Base-by-base conservation (phyloP, 2,888 invertebrate species). In the Agrypnus murinus region DNA sequence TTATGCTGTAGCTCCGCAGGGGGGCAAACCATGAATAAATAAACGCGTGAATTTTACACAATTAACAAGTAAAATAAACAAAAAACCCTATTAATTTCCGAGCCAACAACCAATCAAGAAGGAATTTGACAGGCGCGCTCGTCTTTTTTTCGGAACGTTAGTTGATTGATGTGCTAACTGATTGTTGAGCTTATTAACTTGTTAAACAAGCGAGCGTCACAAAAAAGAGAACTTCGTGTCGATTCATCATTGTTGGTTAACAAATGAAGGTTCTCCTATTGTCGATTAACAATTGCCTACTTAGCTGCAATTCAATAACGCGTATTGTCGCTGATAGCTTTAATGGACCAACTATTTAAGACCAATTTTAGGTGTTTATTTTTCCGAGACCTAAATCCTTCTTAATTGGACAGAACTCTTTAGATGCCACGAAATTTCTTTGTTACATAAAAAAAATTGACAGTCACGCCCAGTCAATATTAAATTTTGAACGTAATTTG, bases 1-100 rank as follows among this genome's bases (percentile, higher is more conserved):
- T 85, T 84, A 83, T 84, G 82, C 77, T 79, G 82, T 77, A 76
- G 74, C 83, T 72, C 85, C 65, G 74, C 84, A 80, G 84, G 86
- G 81, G 83, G 82, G 76, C 83, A 82, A 83, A 78, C 84, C 84
- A 86, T 86, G 86, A 85, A 86, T 86, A 86, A 85, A 86, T 86
- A 86, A 85, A 83, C 82, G 85, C 85, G 86, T 86, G 86, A 86
- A 85, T 85, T 86, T 86, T 85, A 86, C 85, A 86, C 86, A 85
- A 86, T 86, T 86, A 86, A 86, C 85, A 84, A 83, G 83, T 83
- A 84, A 85, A 85, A 84, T 84, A 85, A 85, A 85, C 84, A 84
- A 84, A 84, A 81, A 83, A 83, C 80, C 79, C 84, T 82, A 84
- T 85, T 84, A 85, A 84, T 85, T 85, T 78, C 80, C 81, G 77